Base-by-base conservation (phyloP, 2,797 vertebrate genomes). In the Premnoplex brunnescens region DNA sequence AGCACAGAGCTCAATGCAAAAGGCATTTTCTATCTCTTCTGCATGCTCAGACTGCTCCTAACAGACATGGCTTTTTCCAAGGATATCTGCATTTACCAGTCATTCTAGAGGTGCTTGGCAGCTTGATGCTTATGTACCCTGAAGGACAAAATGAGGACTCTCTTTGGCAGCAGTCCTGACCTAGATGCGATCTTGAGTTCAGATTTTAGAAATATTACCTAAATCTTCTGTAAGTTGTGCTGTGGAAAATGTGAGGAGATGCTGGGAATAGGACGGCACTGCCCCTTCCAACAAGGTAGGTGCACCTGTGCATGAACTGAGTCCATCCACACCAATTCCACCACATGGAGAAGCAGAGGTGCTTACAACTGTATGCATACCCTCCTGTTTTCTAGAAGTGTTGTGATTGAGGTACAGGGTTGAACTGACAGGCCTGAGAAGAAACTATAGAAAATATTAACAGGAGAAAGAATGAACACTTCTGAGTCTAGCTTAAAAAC, bases 401-500 rank as follows among this genome's bases (percentile, higher is more conserved):
- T 22, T 67, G 6, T 5, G 5, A 10, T 6, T 71, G 39, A 73
- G 12, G 16, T 27, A 6, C 1, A 23, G 14, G 6, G 12, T 37
- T 66, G 28, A 75, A 60, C 46, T 37, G 32, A 49, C 30, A 76
- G 55, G 22, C 26, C 46, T 73, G 51, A 91, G 67, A 69, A 85
- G 52, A 75, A 93, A 43, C 24, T 43, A 37, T 36, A 84, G 83
- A 67, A 87, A 71, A 48, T 23, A 54, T 10, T 62, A 0, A 2
- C 14, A 41, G 32, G 34, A 91, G 48, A 59, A 86, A 48, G 41
- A 82, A 76, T 7, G 12, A 78, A 58, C 17, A 13, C n/a, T 54
- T 66, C n/a, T 37, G 22, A 72, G 36, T 30, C 43, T 41, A 36
- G 39, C 74, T 92, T 75, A 76, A 95, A 95, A 93, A 74, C 49